Evolutionary conservation across 2,888 invertebrate species (phyloP).

Genomic region (Cepaea hortensis): DNA sequence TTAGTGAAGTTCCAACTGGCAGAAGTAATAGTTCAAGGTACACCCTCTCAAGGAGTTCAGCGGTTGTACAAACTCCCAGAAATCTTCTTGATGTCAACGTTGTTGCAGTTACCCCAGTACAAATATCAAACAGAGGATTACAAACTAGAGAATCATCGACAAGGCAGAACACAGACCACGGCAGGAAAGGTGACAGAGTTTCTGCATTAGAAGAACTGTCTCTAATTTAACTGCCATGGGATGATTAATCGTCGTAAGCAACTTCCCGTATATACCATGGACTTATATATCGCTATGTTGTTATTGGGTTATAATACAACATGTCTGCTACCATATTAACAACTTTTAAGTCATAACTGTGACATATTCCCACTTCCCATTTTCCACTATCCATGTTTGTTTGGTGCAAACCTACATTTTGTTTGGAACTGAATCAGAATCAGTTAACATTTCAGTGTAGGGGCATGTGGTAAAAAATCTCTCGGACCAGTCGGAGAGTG

Average conservation of each 20-base stretch:
- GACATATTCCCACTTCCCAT: too few relatives aligned
- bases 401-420: too few relatives aligned
- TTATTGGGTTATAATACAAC: not conserved
- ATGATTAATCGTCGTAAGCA: too few relatives aligned
- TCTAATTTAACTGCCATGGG: constrained; percentile 19
- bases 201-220: constrained; percentile 13
- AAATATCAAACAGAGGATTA: not conserved
- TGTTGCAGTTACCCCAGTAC: not conserved
- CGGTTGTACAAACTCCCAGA: not conserved
- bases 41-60: not conserved
- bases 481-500: too few relatives aligned
- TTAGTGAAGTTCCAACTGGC: not conserved
- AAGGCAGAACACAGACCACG: not conserved
- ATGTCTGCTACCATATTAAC: too few relatives aligned
- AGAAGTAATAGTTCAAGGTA: not conserved
- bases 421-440: too few relatives aligned
- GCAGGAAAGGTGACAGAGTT: not conserved
- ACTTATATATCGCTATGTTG: not conserved
- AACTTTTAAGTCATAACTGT: too few relatives aligned
- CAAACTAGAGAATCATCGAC: not conserved
- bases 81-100: not conserved
- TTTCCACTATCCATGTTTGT: too few relatives aligned
- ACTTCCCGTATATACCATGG: too few relatives aligned
- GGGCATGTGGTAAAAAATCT: too few relatives aligned
- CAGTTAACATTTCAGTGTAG: too few relatives aligned